Evolutionary conservation across 2,113 vertebrate genomes (phyloP), one percentile per base, ranked within the genome.

Genomic region (Istiophorus platypterus): DNA sequence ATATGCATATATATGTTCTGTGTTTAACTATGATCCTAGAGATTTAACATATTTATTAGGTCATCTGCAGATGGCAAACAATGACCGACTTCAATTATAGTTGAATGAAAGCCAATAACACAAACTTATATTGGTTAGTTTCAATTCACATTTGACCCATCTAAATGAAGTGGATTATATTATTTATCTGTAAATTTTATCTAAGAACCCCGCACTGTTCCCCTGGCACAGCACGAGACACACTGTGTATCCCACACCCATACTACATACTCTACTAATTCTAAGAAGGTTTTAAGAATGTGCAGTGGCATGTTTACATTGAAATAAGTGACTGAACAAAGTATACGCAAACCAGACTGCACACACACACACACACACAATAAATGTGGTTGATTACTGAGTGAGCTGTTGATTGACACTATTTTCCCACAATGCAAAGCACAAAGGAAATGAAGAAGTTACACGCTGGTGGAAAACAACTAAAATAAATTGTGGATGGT

Each of bases 101-200:
- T n/a, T 22, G 69, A 80, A 17, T 66, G 39, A 73, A 59, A 29
- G 26, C 45, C 10, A 17, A 64, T 20, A 61, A 34, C 34, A 51
- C 67, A 63, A 31, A 59, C 18, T 22, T 49, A 18, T 37, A 64
- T 61, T 24, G 54, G 24, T 54, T 4, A n/a, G 51, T 67, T 67
- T 76, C n/a, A 76, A 47, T 49, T 66, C 20, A 45, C 22, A n/a
- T 56, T 56, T 15, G 63, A 45, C 24, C 65, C 6, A 76, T 52
- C 39, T 59, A 6, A 58, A 58, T 47, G 7, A 27, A 57, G 24
- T 13, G 12, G n/a, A 57, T 57, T 27, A 27, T 27, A 27, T 26
- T 27, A 27, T 5, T 57, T 26, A 45, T 45, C 42, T 51, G 1
- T 51, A 22, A 22, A n/a, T 52, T 24, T 56, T 12, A 56, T 24